phyloP scores from a whole-genome alignment of 1,140 invertebrate species.

The Drosophila neocordata region DNA sequence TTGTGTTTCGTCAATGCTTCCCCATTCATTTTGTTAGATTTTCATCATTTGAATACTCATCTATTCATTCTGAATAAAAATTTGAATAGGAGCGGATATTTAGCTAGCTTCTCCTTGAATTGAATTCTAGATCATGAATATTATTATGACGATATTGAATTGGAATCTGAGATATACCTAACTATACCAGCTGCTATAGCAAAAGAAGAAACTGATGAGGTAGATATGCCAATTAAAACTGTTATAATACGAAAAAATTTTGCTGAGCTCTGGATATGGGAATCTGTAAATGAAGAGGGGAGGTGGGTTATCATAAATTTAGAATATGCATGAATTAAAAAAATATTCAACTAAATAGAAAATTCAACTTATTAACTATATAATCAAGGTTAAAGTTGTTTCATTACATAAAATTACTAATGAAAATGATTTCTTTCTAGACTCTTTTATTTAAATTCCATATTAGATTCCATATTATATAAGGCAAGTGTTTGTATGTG shows the following conservation, averaged over 20 bases:
- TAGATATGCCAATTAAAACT: not conserved
- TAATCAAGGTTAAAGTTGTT: no score
- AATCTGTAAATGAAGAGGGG: slow-evolving; percentile 23
- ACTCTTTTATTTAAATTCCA: no score
- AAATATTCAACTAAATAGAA: not conserved
- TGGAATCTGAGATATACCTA: not conserved
- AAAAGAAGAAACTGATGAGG: not conserved
- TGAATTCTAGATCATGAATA: not conserved
- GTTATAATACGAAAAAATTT: slow-evolving; percentile 59
- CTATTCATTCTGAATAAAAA: no score
- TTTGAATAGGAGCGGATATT: no score
- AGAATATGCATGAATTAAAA: not conserved
- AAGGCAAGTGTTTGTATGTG: no score
- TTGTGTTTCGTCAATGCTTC: not conserved
- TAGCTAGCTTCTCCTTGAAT: no score
- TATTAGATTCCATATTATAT: no score
- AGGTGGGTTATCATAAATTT: slow-evolving; percentile 44
- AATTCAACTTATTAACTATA: not conserved
- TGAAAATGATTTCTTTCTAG: no score
- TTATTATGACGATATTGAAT: not conserved
- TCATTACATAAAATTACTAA: not conserved
- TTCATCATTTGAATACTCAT: not conserved
- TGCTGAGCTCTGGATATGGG: slow-evolving; percentile 69
- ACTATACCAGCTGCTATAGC: not conserved
- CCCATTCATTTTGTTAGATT: not conserved